phyloP scores from a whole-genome alignment of 2,888 invertebrate species.

The Trimorus sp. region DNA sequence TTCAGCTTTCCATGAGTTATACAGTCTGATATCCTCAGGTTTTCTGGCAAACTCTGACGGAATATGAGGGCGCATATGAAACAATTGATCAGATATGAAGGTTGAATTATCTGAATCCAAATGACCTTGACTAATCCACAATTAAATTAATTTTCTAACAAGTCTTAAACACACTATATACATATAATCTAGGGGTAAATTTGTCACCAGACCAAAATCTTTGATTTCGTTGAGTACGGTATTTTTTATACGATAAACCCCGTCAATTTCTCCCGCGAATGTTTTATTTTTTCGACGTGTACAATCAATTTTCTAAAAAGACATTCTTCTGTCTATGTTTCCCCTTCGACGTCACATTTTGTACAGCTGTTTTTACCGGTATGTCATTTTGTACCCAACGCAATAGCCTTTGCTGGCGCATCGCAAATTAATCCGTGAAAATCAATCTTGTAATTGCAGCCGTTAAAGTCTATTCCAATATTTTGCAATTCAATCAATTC shows the following conservation, averaged over 20 bases:
- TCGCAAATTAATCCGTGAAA: background rate
- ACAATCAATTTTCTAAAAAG: slow-evolving; percentile 20
- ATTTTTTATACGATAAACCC: slow-evolving; percentile 19
- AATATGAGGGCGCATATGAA: too few relatives aligned
- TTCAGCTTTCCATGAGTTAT: slow-evolving; percentile 3
- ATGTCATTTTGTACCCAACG: slow-evolving; percentile 22
- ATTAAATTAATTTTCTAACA: background rate
- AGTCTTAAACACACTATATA: slow-evolving; percentile 8
- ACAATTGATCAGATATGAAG: too few relatives aligned
- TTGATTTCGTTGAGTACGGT: background rate
- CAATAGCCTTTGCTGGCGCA: slow-evolving; percentile 28
- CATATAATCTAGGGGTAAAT: slow-evolving; percentile 10
- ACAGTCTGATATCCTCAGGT: background rate
- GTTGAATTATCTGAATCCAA: too few relatives aligned
- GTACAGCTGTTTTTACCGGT: slow-evolving; percentile 12
- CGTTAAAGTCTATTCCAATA: too few relatives aligned
- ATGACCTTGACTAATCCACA: too few relatives aligned
- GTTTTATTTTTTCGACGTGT: too few relatives aligned
- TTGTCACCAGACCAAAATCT: background rate
- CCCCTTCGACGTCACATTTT: slow-evolving; percentile 5
- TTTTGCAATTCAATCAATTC: too few relatives aligned
- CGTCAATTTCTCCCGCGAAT: slow-evolving; percentile 35
- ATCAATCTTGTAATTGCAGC: too few relatives aligned
- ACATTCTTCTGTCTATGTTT: slow-evolving; percentile 39
- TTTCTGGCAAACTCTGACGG: slow-evolving; percentile 8